A percentile compares a stretch with the other conserved stretches of the same genome.
phyloP scores from a whole-genome alignment of 1,140 invertebrate genomes.

The Diploscapter pachys region DNA sequence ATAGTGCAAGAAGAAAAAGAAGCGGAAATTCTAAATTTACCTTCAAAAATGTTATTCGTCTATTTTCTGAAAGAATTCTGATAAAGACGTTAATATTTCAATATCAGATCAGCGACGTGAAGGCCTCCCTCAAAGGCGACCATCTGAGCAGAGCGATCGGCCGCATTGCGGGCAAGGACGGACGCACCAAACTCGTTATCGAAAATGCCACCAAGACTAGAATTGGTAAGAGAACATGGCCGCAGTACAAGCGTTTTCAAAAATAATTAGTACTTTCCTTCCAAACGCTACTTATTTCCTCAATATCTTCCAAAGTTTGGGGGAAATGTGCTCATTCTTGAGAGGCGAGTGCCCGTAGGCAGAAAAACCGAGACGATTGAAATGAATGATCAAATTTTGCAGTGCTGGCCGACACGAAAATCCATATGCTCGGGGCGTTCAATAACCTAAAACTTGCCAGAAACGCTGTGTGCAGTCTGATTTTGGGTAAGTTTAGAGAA shows the following conservation, averaged over 20 bases:
- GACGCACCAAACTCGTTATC: constrained; percentile 94
- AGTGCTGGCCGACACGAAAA: constrained; percentile 87
- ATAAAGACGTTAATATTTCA: background rate
- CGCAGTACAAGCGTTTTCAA: too few relatives aligned
- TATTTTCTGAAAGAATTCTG: background rate
- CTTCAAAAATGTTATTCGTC: background rate
- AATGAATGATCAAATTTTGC: background rate
- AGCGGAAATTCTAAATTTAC: background rate
- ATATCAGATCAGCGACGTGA: constrained; percentile 66
- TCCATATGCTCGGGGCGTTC: constrained; percentile 94
- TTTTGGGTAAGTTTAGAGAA: constrained; percentile 70
- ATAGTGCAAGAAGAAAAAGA: too few relatives aligned
- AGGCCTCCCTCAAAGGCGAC: constrained; percentile 82
- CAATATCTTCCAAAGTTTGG: background rate
- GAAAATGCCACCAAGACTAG: constrained; percentile 98
- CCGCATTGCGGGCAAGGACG: constrained; percentile 91
- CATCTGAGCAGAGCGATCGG: constrained; percentile 92
- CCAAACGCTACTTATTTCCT: too few relatives aligned
- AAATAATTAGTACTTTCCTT: background rate
- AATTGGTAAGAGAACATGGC: constrained; percentile 64
- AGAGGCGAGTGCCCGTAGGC: background rate
- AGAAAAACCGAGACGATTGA: too few relatives aligned
- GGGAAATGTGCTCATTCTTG: background rate
- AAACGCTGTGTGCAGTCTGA: constrained; percentile 90
- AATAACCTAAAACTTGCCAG: constrained; percentile 93